Evolutionary conservation across 2,888 invertebrate species (phyloP).

Genomic region (Caenorhabditis becei): DNA sequence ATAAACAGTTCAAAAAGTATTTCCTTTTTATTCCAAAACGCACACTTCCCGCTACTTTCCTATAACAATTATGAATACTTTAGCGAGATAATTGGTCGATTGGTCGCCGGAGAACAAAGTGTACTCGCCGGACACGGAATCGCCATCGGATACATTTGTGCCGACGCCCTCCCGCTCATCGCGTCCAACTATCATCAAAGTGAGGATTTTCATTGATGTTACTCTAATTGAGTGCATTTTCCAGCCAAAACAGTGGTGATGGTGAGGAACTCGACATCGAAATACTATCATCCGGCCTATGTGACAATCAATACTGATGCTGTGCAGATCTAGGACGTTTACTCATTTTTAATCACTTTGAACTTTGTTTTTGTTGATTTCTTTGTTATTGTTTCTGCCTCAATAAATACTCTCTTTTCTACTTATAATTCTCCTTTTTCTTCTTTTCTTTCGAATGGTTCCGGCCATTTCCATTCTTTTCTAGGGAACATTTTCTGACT

Average conservation of each 20-base stretch:
- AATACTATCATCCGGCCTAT: conserved; percentile 74
- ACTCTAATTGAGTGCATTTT: conserved; percentile 9
- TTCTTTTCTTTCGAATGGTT: too few species aligned
- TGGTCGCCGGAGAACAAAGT: conserved; percentile 74
- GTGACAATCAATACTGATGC: conserved; percentile 35
- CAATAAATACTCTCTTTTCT: not conserved
- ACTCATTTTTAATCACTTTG: conserved; percentile 14
- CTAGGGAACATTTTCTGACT: too few species aligned
- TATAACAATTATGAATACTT: conserved; percentile 30
- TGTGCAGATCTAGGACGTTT: conserved; percentile 44
- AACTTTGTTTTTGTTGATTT: conserved; percentile 25
- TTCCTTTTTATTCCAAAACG: too few species aligned
- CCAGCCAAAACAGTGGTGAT: conserved; percentile 61
- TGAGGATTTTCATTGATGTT: conserved; percentile 7
- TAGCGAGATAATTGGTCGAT: conserved; percentile 71
- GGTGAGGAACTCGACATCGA: conserved; percentile 71
- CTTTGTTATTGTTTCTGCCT: not conserved
- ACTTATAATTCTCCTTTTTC: not conserved
- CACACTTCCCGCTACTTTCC: not conserved
- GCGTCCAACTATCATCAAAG: conserved; percentile 41
- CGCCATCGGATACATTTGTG: conserved; percentile 68
- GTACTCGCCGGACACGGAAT: conserved; percentile 67
- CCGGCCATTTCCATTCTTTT: too few species aligned
- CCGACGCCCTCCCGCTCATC: conserved; percentile 48
- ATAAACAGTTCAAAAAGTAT: too few species aligned